Conservation (phyloP, 2,113 vertebrate species). For the Perca schrenkii region DNA sequence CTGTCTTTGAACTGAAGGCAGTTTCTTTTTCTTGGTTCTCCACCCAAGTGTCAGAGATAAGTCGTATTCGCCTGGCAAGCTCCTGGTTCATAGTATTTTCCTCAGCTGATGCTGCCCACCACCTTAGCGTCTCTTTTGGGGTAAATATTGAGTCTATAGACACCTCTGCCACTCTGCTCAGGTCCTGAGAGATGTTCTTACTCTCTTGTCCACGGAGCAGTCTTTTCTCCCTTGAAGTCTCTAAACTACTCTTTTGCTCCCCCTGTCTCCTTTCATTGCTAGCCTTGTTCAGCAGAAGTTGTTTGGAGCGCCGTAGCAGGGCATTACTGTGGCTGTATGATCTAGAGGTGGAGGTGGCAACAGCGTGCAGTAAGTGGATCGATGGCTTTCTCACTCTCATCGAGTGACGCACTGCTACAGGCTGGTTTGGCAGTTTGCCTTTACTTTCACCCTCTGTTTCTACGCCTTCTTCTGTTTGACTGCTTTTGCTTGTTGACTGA, state of each 20-base stretch:
- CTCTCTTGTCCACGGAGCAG: slow-evolving; percentile 15
- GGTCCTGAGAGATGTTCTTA: slow-evolving; percentile 65
- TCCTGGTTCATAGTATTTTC: slow-evolving; percentile 89
- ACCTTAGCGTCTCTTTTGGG: slow-evolving; percentile 86
- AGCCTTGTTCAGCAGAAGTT: slow-evolving; percentile 88
- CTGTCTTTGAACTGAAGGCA: slow-evolving; percentile 44
- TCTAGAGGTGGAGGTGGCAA: slow-evolving; percentile 87
- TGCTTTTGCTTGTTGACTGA: slow-evolving; percentile 39
- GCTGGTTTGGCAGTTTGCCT: slow-evolving; percentile 41
- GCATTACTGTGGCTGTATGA: slow-evolving; percentile 89
- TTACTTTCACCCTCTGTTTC: slow-evolving; percentile 40
- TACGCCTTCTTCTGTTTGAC: slow-evolving; percentile 27
- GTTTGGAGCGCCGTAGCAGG: slow-evolving; percentile 89
- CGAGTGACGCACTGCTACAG: slow-evolving; percentile 87
- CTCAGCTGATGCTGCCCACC: slow-evolving; percentile 92
- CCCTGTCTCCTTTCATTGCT: slow-evolving; percentile 81
- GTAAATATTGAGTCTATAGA: slow-evolving; percentile 89
- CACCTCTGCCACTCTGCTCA: slow-evolving; percentile 78
- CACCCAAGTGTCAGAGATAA: slow-evolving; percentile 92
- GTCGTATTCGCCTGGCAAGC: slow-evolving; percentile 89
- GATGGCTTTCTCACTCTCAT: slow-evolving; percentile 89
- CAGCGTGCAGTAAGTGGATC: slow-evolving; percentile 89
- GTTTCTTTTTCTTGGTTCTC: slow-evolving; percentile 78
- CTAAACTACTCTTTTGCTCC: slow-evolving; percentile 68
- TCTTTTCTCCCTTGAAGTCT: slow-evolving; percentile 35